Conservation (phyloP, 1,140 invertebrate species). For the Aradophagus sp. region DNA sequence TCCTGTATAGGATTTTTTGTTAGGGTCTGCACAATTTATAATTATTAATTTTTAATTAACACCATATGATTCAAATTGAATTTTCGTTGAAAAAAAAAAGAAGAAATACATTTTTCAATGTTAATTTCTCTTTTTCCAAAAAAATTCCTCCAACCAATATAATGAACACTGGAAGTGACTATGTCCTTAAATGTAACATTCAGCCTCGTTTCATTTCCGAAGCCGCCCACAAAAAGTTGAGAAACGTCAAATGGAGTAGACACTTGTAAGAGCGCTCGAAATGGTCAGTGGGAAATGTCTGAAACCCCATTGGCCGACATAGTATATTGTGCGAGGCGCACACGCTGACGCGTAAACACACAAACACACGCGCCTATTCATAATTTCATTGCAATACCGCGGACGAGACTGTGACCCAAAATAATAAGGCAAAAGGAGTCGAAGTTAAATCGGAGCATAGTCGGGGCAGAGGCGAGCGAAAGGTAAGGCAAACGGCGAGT, state of each 20-base stretch:
- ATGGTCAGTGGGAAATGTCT: constrained; percentile 48
- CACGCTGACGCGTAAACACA: constrained; percentile 14
- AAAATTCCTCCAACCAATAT: neutral
- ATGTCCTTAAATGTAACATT: constrained; percentile 19
- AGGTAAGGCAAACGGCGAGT: no score
- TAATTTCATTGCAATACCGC: constrained; percentile 7
- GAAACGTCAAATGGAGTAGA: constrained; percentile 41
- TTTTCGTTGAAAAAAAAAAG: no score
- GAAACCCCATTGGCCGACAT: constrained; percentile 43
- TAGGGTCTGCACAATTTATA: no score
- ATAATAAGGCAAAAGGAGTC: no score
- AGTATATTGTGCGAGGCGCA: constrained; percentile 22
- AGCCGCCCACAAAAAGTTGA: constrained; percentile 53
- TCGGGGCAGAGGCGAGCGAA: no score
- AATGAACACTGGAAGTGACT: neutral
- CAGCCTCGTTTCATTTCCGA: constrained; percentile 20
- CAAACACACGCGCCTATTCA: constrained; percentile 7
- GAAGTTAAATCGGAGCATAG: no score
- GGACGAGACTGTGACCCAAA: neutral
- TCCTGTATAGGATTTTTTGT: no score
- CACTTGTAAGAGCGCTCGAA: constrained; percentile 32
- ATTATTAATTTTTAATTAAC: no score
- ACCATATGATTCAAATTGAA: no score
- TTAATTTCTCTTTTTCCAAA: neutral
- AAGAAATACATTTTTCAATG: no score